Evolutionary conservation across 2,888 invertebrate species (phyloP).

Genomic region (Ommatoiulus sabulosus): DNA sequence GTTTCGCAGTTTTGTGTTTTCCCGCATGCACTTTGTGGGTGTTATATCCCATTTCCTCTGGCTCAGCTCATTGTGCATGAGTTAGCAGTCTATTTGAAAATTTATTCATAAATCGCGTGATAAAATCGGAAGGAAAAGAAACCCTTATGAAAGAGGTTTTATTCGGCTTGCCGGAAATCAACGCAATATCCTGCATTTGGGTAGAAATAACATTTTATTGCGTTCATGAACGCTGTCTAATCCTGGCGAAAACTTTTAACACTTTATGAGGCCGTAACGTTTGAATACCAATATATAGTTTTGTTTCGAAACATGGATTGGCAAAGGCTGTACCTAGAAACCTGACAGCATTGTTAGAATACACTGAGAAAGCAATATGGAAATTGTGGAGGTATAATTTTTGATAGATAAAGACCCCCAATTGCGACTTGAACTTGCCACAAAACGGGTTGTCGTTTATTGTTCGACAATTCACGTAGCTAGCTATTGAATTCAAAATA

Average conservation of each 20-base stretch:
- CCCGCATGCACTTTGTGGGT: background rate
- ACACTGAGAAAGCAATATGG: slow-evolving; percentile 45
- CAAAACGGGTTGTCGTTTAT: slow-evolving; percentile 32
- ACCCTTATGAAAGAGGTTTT: background rate
- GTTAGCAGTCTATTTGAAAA: background rate
- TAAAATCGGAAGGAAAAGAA: slow-evolving; percentile 34
- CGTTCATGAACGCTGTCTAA: slow-evolving; percentile 7
- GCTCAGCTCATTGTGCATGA: background rate
- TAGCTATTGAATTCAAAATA: background rate
- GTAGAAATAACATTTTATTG: background rate
- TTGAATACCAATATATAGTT: background rate
- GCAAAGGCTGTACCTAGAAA: background rate
- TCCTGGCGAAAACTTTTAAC: background rate
- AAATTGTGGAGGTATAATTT: background rate
- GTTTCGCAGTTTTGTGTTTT: background rate
- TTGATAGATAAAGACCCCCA: slow-evolving; percentile 26
- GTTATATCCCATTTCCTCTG: slow-evolving; percentile 6
- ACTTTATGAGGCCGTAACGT: background rate
- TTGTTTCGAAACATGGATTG: slow-evolving; percentile 7
- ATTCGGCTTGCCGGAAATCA: background rate
- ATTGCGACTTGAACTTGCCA: slow-evolving; percentile 18
- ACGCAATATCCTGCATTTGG: background rate
- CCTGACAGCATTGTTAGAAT: background rate
- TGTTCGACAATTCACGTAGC: background rate
- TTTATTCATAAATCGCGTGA: slow-evolving; percentile 26